Percentiles rank a stretch among this genome's conserved stretches.
Conservation (phyloP, 2,797 vertebrate species). For the Malacoctenus gilli region DNA sequence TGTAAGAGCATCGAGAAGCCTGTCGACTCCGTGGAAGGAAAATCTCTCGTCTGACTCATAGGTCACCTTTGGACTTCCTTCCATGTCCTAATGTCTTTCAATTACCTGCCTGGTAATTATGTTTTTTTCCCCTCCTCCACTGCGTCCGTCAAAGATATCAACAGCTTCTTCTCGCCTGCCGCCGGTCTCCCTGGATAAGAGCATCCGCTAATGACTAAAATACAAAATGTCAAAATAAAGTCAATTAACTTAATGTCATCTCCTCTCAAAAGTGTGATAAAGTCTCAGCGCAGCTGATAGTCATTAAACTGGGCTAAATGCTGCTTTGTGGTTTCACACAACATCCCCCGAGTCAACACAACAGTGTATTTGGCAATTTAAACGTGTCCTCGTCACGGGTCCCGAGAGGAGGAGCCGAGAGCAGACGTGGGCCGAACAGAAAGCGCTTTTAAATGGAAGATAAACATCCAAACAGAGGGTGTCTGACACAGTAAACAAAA, state of each 20-base stretch:
- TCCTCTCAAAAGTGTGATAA: constrained; percentile 43
- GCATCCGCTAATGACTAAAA: constrained; percentile 32
- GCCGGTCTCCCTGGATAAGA: constrained; percentile 19
- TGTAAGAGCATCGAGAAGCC: background rate
- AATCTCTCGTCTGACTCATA: constrained; percentile 3
- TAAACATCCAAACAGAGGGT: too few species aligned
- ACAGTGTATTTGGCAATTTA: background rate
- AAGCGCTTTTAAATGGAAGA: too few species aligned
- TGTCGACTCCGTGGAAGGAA: background rate
- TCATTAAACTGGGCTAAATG: constrained; percentile 49
- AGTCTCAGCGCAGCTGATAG: constrained; percentile 24
- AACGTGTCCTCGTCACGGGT: constrained; percentile 9
- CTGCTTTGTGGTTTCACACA: constrained; percentile 35
- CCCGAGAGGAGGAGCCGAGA: too few species aligned
- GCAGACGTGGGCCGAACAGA: too few species aligned
- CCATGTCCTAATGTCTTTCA: constrained; percentile 25
- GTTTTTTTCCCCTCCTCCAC: background rate
- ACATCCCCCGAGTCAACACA: constrained; percentile 17
- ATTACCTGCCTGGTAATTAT: constrained; percentile 13
- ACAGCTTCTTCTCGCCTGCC: constrained; percentile 5
- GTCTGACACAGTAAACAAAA: too few species aligned
- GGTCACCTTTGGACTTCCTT: constrained; percentile 23
- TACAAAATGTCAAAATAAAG: constrained; percentile 46
- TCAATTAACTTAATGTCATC: constrained; percentile 46
- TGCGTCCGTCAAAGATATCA: constrained; percentile 22